Conservation (phyloP, 2,888 invertebrate species). For the Apamea epomidion region DNA sequence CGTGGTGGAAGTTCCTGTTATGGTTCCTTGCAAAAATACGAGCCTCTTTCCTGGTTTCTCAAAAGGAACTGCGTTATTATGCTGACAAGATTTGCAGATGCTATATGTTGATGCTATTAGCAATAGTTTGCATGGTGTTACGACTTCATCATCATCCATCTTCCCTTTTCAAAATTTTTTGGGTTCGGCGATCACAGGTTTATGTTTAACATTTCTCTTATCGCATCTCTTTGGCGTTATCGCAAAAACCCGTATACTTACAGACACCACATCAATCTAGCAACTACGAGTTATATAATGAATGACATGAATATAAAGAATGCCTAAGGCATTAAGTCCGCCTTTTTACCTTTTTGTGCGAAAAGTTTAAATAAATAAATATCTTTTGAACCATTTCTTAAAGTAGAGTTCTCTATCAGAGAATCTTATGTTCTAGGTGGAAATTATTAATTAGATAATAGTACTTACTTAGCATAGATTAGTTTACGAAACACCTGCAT, state of each 20-base stretch:
- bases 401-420: background rate
- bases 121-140: background rate
- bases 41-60: background rate
- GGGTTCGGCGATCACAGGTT: background rate
- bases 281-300: background rate
- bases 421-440: background rate
- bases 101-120: background rate
- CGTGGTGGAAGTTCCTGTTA: conserved; percentile 29
- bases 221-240: too few relatives aligned
- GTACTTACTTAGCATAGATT: too few relatives aligned
- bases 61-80: background rate
- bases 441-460: background rate
- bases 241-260: background rate
- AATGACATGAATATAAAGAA: too few relatives aligned
- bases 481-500: too few relatives aligned
- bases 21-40: conserved; percentile 9
- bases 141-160: background rate
- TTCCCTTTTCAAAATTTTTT: background rate
- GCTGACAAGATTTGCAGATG: background rate
- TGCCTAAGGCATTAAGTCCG: too few relatives aligned
- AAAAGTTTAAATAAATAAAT: too few relatives aligned
- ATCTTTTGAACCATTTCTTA: background rate
- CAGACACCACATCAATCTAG: background rate
- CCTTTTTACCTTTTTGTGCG: too few relatives aligned
- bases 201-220: background rate